Base-by-base conservation (phyloP, 2,113 vertebrate species). In the Corythoichthys haematopterus region DNA sequence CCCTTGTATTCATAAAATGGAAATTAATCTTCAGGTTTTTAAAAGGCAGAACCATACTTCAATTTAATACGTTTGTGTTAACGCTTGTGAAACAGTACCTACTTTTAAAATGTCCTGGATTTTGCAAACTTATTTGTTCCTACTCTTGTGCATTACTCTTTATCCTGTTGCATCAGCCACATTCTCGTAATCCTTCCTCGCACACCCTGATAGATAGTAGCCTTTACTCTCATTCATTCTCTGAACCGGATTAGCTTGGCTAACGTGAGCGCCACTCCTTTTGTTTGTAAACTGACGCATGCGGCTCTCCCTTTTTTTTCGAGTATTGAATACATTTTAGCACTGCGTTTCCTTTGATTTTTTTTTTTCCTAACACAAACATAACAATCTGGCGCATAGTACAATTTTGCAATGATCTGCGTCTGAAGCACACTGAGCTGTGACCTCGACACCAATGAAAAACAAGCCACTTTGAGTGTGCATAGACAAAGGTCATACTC, bases 401-500 rank as follows among this genome's bases (percentile, higher is more conserved):
- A 72, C 76, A 65, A 70, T 70, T 64, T 65, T 4, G 8, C 73
- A 28, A 50, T 72, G 74, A 71, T 71, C 69, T 69, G 38, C 48
- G 3, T 37, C 7, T 55, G 69, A 28, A 13, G 12, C 16, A 46
- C 35, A 14, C 2, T 8, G 15, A 69, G 2, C 35, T 11, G 66
- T 9, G 55, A 67, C 75, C 77, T 78, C 75, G 70, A 40, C 11
- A 11, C 2, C 4, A 33, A 28, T 33, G 9, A 48, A 50, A 13
- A 6, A 8, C 4, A 28, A 36, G 5, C 6, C 13, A 4, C 2
- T 1, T 1, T 2, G 15, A 50, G 2, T 36, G 6, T 45, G 35
- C 9, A 36, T 50, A n/a, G 20, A 11, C 6, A 40, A 52, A 46
- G 4, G 11, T 4, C 33, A 28, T 6, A 95, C 96, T 96, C 93